phyloP scores from a whole-genome alignment of 2,113 vertebrate species.

The Siniperca chuatsi region DNA sequence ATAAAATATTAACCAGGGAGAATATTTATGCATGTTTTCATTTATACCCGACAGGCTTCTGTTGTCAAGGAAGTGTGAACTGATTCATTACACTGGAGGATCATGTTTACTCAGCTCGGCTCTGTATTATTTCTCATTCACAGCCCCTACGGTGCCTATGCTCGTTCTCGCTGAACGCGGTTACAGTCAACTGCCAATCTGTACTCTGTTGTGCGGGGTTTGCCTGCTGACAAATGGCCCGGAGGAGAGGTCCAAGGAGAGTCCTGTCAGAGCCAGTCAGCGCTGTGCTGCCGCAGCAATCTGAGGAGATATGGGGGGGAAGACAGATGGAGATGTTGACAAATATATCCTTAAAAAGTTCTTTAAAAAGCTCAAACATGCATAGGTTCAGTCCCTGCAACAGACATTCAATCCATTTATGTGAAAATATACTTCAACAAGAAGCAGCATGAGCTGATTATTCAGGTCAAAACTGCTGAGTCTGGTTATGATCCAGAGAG shows the following conservation, averaged over 20 bases:
- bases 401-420: not conserved
- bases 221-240: constrained; percentile 72
- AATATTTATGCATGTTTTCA: constrained; percentile 74
- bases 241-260: constrained; percentile 71
- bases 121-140: constrained; percentile 71
- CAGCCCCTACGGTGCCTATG: constrained; percentile 54
- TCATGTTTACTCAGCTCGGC: constrained; percentile 73
- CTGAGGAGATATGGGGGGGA: constrained; percentile 9
- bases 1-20: constrained; percentile 72
- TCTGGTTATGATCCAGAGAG: constrained; percentile 55
- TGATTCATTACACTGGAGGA: constrained; percentile 69
- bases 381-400: not conserved
- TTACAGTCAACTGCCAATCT: constrained; percentile 71
- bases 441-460: constrained; percentile 46
- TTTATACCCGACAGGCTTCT: constrained; percentile 67
- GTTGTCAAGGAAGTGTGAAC: constrained; percentile 72
- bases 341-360: constrained; percentile 4
- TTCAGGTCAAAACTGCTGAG: constrained; percentile 73
- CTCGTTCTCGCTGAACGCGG: constrained; percentile 61
- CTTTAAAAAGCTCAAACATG: not conserved
- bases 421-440: not conserved
- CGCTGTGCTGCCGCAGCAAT: constrained; percentile 56
- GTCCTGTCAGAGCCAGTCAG: constrained; percentile 67
- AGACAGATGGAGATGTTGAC: not conserved
- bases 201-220: constrained; percentile 48